Evolutionary conservation across 2,888 invertebrate genomes (phyloP).

Genomic region (Helicoverpa assulta): DNA sequence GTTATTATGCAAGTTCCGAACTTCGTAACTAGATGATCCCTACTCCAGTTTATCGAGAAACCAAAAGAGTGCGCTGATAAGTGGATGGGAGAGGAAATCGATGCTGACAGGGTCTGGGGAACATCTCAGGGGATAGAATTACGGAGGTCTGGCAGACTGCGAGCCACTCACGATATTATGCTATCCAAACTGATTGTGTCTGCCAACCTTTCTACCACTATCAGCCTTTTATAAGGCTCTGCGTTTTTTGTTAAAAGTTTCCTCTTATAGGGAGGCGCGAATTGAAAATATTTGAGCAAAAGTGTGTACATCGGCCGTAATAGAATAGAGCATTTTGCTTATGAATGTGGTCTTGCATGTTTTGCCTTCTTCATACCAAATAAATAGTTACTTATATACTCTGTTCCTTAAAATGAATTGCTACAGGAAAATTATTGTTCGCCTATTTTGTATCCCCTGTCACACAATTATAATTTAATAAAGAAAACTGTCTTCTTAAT

Average conservation of each 20-base stretch:
- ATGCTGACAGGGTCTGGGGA: constrained; percentile 62
- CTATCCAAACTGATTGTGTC: constrained; percentile 63
- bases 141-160: constrained; percentile 61
- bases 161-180: constrained; percentile 71
- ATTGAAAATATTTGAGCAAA: constrained; percentile 52
- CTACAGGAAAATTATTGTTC: background rate
- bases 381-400: constrained; percentile 25
- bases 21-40: constrained; percentile 26
- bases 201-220: constrained; percentile 24
- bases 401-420: constrained; percentile 15
- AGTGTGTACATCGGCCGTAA: constrained; percentile 23
- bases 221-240: constrained; percentile 2
- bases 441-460: no score
- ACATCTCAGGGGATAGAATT: constrained; percentile 67
- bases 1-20: constrained; percentile 11
- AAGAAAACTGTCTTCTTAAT: background rate
- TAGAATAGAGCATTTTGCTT: constrained; percentile 32
- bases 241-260: constrained; percentile 24
- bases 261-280: constrained; percentile 42
- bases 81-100: constrained; percentile 65
- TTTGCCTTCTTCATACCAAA: constrained; percentile 24
- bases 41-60: constrained; percentile 41
- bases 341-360: constrained; percentile 28
- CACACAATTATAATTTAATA: no score
- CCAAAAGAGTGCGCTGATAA: constrained; percentile 51